Evolutionary conservation across 2,113 vertebrate species (phyloP).

Genomic region (Stigmatopora nigra): DNA sequence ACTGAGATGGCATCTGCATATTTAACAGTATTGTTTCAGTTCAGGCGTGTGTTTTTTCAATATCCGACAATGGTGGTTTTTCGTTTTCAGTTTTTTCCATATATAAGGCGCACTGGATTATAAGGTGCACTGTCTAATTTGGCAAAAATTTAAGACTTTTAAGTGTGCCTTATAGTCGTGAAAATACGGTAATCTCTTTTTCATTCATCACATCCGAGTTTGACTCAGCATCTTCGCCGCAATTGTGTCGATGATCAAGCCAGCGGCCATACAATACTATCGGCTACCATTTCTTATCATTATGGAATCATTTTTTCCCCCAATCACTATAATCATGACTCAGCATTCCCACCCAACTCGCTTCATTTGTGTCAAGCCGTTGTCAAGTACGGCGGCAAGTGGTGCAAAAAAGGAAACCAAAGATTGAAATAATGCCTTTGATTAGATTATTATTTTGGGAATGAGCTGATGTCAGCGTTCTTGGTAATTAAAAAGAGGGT

Average conservation of each 20-base stretch:
- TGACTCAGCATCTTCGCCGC: slow-evolving; percentile 58
- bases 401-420: slow-evolving; percentile 19
- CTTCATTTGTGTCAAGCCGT: slow-evolving; percentile 48
- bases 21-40: too few relatives aligned
- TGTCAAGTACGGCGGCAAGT: slow-evolving; percentile 8
- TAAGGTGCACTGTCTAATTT: too few relatives aligned
- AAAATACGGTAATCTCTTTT: too few relatives aligned
- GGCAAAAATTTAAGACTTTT: too few relatives aligned
- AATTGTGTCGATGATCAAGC: slow-evolving; percentile 47
- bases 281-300: slow-evolving; percentile 54
- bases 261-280: slow-evolving; percentile 45
- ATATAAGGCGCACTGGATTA: too few relatives aligned
- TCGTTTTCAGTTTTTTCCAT: too few relatives aligned
- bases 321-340: slow-evolving; percentile 24
- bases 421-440: slow-evolving; percentile 49
- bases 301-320: slow-evolving; percentile 34
- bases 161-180: too few relatives aligned
- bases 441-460: slow-evolving; percentile 53
- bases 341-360: slow-evolving; percentile 33
- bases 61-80: too few relatives aligned
- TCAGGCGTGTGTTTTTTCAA: too few relatives aligned
- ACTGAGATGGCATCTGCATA: too few relatives aligned
- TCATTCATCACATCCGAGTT: slow-evolving; percentile 13
- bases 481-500: slow-evolving; percentile 46
- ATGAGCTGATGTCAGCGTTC: slow-evolving; percentile 56